Percentiles rank a stretch among this genome's conserved stretches.
Evolutionary conservation across 2,113 vertebrate genomes (phyloP).

Genomic region (Cottus gobio): DNA sequence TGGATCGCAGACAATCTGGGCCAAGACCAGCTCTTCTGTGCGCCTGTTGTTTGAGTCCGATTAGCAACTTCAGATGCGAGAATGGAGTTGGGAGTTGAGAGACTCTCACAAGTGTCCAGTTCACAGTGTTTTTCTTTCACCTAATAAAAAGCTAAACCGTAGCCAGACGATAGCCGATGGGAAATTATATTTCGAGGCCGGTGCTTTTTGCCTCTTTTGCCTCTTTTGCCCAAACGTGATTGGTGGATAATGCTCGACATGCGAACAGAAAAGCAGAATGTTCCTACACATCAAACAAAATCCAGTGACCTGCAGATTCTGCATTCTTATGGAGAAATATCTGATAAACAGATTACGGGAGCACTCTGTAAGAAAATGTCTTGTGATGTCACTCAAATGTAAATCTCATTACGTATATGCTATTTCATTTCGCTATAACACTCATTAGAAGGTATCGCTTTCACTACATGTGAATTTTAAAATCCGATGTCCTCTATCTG

Average conservation of each 20-base stretch:
- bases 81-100: neutral
- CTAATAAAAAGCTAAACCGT: neutral
- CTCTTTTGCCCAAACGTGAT: neutral
- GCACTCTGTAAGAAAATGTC: neutral
- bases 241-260: neutral
- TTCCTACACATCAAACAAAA: neutral
- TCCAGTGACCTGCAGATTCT: neutral
- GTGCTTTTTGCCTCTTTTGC: neutral
- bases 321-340: neutral
- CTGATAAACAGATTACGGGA: neutral
- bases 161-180: neutral
- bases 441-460: neutral
- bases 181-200: no score
- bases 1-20: neutral
- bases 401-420: neutral
- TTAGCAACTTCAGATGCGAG: neutral
- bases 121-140: no score
- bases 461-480: constrained; percentile 6
- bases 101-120: no score
- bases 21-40: no score
- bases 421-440: constrained; percentile 11
- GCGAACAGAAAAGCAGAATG: neutral
- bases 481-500: constrained; percentile 41
- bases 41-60: no score
- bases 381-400: neutral